Conservation (phyloP, 2,113 vertebrate genomes). For the Oreochromis aureus region DNA sequence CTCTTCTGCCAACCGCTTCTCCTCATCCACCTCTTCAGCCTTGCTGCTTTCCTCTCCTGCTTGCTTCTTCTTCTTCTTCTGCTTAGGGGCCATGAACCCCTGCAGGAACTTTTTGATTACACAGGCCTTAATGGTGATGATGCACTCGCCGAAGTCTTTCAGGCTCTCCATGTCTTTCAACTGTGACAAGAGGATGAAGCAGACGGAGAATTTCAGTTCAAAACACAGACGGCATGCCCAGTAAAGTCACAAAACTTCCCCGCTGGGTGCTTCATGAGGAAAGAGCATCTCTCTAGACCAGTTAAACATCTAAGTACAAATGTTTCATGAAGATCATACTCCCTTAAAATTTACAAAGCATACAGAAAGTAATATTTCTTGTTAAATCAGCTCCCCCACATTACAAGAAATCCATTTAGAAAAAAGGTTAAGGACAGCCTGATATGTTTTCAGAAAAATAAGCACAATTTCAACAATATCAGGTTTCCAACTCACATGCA, state of each 20-base stretch:
- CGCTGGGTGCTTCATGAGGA: background rate
- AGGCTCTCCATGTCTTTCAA: slow-evolving; percentile 82
- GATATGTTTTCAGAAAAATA: background rate
- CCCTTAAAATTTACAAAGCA: background rate
- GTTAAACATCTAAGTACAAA: background rate
- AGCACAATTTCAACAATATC: background rate
- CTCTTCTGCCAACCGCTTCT: slow-evolving; percentile 94
- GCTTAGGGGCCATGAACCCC: slow-evolving; percentile 98
- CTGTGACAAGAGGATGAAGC: slow-evolving; percentile 54
- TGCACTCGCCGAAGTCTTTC: slow-evolving; percentile 90
- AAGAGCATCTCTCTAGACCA: background rate
- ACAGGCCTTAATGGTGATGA: slow-evolving; percentile 89
- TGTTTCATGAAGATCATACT: background rate
- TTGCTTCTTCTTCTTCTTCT: slow-evolving; percentile 88
- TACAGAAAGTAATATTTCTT: background rate
- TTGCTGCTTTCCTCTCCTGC: slow-evolving; percentile 82
- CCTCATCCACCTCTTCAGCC: slow-evolving; percentile 89
- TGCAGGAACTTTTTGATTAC: slow-evolving; percentile 98
- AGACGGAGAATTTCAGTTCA: background rate
- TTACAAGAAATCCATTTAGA: background rate
- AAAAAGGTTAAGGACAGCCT: background rate
- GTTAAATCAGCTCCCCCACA: background rate
- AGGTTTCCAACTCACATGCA: background rate
- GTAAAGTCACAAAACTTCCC: background rate
- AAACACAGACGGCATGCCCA: background rate